These are phyloP conservation scores for Cossypha caffra DNA, from an alignment of 2,797 vertebrate species.

Conservation along the genomic window DNA sequence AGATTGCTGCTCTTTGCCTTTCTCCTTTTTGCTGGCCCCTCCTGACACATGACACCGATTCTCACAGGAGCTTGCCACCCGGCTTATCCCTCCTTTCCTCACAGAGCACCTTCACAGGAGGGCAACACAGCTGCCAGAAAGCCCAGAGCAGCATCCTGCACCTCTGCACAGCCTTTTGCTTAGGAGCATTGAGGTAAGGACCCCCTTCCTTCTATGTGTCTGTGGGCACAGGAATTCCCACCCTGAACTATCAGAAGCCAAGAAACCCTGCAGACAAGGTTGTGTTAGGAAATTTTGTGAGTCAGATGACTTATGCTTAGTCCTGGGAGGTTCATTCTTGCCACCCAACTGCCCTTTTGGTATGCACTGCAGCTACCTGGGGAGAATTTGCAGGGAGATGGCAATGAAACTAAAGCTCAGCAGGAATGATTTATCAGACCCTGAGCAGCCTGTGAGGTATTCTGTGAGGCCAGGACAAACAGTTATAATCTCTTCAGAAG, in stretches of 20 bases:
- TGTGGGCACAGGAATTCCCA: not conserved
- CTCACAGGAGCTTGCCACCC: not conserved
- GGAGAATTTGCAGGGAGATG: not conserved
- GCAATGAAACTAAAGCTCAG: not conserved
- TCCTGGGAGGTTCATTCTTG: not conserved
- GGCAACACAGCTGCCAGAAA: not conserved
- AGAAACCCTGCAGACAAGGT: not conserved
- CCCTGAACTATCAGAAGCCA: not conserved
- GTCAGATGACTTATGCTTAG: not conserved
- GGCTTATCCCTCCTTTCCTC: not conserved
- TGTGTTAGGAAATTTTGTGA: not conserved
- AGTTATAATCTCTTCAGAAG: not conserved
- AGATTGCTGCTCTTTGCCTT: not conserved
- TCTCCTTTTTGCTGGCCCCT: not conserved
- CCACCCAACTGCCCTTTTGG: not conserved
- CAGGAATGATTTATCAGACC: not conserved
- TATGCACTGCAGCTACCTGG: fast-evolving
- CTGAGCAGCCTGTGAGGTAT: not conserved
- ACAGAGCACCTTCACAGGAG: not conserved
- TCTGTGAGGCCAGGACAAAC: not conserved
- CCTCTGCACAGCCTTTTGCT: not conserved
- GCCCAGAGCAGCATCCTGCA: not conserved
- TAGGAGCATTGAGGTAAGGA: slow-evolving; percentile 45
- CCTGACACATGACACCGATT: not conserved
- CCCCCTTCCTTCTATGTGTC: not conserved